Conservation (phyloP, 2,888 invertebrate genomes). For the Epistrophe grossulariae region DNA sequence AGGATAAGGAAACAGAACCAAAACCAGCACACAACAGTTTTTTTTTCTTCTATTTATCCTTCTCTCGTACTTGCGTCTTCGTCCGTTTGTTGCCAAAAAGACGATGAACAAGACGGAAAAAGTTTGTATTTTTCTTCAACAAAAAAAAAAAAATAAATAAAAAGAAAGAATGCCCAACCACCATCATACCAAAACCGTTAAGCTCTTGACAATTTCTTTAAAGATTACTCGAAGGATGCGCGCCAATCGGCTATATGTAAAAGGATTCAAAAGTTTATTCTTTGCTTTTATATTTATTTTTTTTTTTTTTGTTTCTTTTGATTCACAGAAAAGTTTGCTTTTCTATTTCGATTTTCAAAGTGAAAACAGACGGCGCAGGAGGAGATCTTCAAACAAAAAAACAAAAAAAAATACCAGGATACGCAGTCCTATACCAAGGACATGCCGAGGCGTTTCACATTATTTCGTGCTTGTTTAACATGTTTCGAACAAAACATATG, state of each 20-base stretch:
- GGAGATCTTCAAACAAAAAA: constrained; percentile 1
- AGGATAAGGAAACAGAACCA: constrained; percentile 64
- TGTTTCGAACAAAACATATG: constrained; percentile 61
- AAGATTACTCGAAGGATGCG: constrained; percentile 75
- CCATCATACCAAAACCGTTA: constrained; percentile 57
- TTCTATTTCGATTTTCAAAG: constrained; percentile 72
- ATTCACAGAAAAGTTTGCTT: constrained; percentile 64
- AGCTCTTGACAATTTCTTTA: constrained; percentile 76
- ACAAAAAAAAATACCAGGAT: constrained; percentile 23
- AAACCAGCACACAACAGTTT: constrained; percentile 67
- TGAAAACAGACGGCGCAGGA: constrained; percentile 47
- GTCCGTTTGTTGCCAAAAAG: constrained; percentile 15
- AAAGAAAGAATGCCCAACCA: constrained; percentile 37
- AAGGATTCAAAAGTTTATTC: constrained; percentile 69
- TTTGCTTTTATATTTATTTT: constrained; percentile 18
- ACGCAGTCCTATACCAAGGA: constrained; percentile 33
- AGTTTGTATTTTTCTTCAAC: constrained; percentile 70
- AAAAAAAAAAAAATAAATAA: not conserved
- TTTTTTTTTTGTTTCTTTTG: constrained; percentile 35
- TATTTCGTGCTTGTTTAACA: constrained; percentile 76
- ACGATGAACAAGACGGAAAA: constrained; percentile 39
- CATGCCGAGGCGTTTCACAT: constrained; percentile 62
- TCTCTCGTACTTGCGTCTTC: constrained; percentile 8
- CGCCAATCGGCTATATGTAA: constrained; percentile 66
- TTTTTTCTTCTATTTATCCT: constrained; percentile 70